Conservation (phyloP, 1,140 invertebrate species). For the Diuraphis noxia region DNA sequence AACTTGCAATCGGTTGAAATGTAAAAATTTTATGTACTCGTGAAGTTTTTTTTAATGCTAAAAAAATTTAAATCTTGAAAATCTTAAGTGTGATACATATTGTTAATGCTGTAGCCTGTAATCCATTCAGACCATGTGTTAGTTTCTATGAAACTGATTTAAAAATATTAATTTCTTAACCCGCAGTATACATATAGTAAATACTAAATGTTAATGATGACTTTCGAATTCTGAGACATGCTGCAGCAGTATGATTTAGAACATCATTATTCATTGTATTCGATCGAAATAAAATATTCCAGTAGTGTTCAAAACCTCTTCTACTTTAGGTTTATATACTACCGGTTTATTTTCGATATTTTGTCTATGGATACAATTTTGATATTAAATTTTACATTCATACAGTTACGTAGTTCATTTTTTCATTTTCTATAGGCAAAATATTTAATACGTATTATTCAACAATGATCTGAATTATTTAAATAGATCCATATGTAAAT, state of each 20-base stretch:
- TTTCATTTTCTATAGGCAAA: background rate
- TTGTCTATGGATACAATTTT: background rate
- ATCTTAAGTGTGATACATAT: background rate
- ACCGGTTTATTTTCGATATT: background rate
- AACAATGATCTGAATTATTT: background rate
- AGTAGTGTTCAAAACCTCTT: background rate
- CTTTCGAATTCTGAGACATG: background rate
- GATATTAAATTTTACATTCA: background rate
- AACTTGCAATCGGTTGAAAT: background rate
- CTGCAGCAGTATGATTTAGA: background rate
- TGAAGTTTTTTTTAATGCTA: background rate
- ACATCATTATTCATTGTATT: slow-evolving; percentile 9
- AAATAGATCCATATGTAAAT: background rate
- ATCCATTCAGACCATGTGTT: no score
- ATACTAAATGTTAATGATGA: background rate
- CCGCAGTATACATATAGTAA: no score
- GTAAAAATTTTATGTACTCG: background rate
- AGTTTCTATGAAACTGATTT: background rate
- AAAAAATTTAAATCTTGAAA: background rate
- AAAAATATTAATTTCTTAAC: background rate
- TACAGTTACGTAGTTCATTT: background rate
- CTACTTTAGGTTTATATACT: background rate
- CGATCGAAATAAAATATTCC: background rate
- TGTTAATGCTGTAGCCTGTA: background rate
- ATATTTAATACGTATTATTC: background rate